These are phyloP conservation scores for Gallinago stenura DNA, from an alignment of 2,797 vertebrate genomes.

Conservation along the genomic window DNA sequence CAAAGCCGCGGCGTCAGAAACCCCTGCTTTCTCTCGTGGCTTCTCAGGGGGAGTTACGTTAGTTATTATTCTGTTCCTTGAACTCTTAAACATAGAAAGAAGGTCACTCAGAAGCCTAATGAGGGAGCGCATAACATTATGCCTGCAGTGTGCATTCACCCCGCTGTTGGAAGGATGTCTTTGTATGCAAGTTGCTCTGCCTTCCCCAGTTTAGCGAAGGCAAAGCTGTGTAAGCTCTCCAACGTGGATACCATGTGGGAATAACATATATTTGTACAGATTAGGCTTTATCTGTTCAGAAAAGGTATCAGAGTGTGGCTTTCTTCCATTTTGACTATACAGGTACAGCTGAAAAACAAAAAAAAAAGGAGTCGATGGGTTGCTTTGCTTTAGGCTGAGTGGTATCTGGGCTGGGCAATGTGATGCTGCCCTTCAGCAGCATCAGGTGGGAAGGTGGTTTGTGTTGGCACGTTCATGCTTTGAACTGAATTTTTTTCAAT, in stretches of 20 bases:
- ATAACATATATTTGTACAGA: background rate
- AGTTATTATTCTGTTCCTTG: background rate
- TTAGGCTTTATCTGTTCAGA: background rate
- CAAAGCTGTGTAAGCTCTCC: background rate
- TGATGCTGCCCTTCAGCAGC: background rate
- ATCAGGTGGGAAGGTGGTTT: background rate
- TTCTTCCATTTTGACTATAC: background rate
- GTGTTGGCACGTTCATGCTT: background rate
- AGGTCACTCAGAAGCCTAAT: background rate
- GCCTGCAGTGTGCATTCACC: background rate
- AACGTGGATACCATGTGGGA: background rate
- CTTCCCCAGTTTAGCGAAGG: background rate
- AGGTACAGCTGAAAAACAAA: background rate
- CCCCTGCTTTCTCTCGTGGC: background rate
- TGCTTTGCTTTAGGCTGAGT: background rate
- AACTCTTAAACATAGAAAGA: background rate
- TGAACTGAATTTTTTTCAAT: background rate
- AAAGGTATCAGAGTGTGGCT: background rate
- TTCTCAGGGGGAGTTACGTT: background rate
- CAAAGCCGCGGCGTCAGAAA: background rate
- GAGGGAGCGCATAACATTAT: background rate
- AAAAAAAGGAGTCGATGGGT: background rate
- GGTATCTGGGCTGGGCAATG: background rate
- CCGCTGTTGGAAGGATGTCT: background rate
- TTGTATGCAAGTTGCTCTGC: background rate